Conservation (phyloP, 1,140 invertebrate species). For the Phymastichus coffea region DNA sequence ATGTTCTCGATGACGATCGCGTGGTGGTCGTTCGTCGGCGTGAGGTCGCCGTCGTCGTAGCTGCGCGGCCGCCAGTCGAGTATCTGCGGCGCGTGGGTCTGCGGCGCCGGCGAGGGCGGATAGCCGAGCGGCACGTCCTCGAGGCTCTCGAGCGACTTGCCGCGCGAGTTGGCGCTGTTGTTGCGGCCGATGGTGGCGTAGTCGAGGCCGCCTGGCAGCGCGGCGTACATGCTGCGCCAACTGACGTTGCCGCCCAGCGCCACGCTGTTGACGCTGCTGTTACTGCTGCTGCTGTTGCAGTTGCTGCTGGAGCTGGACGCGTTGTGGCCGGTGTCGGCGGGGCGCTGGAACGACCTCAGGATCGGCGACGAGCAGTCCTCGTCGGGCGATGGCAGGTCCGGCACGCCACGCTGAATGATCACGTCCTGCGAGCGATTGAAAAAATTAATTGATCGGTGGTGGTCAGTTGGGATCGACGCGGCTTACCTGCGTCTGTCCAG, state of each 20-base stretch:
- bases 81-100: constrained; percentile 36
- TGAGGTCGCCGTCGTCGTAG: constrained; percentile 87
- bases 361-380: constrained; percentile 55
- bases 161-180: constrained; percentile 52
- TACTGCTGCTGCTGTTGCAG: constrained; percentile 24
- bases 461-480: background rate
- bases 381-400: constrained; percentile 53
- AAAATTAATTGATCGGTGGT: background rate
- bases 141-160: constrained; percentile 81
- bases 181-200: constrained; percentile 32
- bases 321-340: constrained; percentile 32
- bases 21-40: constrained; percentile 78
- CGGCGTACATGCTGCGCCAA: constrained; percentile 53
- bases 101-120: constrained; percentile 52
- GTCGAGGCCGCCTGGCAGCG: constrained; percentile 43
- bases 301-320: constrained; percentile 37
- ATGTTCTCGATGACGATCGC: constrained; percentile 60
- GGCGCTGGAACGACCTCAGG: constrained; percentile 51
- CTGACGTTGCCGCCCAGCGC: too few species aligned
- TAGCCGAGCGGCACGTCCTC: constrained; percentile 59
- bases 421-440: constrained; percentile 48
- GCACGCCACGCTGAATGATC: constrained; percentile 50
- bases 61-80: constrained; percentile 72
- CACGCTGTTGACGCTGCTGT: background rate
- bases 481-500: constrained; percentile 54